These are phyloP conservation scores for Alosa sapidissima DNA, from an alignment of 2,797 vertebrate species.

Conservation along the genomic window DNA sequence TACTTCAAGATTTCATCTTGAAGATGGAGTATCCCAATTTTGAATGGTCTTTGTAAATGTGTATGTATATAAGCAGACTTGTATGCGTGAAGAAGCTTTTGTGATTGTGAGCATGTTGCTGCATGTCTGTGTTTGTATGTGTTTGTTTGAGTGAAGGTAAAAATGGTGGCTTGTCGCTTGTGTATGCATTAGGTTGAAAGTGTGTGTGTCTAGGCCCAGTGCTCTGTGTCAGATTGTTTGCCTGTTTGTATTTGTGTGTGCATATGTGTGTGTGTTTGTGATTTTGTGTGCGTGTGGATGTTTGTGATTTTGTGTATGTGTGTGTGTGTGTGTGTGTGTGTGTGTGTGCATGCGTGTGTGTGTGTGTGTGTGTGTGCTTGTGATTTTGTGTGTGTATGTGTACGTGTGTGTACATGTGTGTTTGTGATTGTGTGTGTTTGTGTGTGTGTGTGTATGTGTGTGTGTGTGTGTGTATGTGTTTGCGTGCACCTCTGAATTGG, in stretches of 20 bases:
- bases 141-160: not conserved
- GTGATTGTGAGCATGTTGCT: not conserved
- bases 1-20: too few relatives aligned
- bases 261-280: not conserved
- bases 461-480: constrained; percentile 13
- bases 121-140: not conserved
- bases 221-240: not conserved
- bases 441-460: constrained; percentile 3
- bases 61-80: not conserved
- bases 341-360: not conserved
- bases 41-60: not conserved
- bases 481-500: constrained; percentile 46
- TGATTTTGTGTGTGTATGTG: not conserved
- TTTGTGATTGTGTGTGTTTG: not conserved
- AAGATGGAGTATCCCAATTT: too few relatives aligned
- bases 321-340: too few relatives aligned
- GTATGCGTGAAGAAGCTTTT: not conserved
- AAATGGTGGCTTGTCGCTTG: not conserved
- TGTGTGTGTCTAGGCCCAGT: not conserved
- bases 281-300: too few relatives aligned
- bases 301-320: too few relatives aligned
- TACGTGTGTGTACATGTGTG: not conserved
- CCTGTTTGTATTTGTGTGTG: not conserved
- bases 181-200: not conserved
- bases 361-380: not conserved